Evolutionary conservation across 2,888 invertebrate species (phyloP).

Genomic region (Erebia epiphron): DNA sequence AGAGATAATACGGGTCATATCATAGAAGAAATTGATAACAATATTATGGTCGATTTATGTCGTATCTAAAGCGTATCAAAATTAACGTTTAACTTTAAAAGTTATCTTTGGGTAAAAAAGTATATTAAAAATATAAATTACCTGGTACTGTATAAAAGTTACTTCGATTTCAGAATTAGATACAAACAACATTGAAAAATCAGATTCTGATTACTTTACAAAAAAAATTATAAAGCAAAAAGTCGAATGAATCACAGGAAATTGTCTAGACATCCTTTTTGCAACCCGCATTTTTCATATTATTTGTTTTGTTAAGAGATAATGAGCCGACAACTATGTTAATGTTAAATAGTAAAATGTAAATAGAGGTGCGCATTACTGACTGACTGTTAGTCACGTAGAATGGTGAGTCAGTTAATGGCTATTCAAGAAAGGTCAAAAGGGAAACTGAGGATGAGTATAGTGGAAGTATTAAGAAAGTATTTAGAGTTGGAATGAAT

Average conservation of each 20-base stretch:
- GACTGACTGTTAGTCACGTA: neutral
- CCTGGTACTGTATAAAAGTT: neutral
- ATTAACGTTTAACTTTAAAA: no score
- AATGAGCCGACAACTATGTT: slow-evolving; percentile 16
- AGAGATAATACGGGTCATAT: slow-evolving; percentile 16
- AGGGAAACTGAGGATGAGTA: neutral
- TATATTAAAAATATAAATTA: neutral
- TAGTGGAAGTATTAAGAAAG: neutral
- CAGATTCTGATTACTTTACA: neutral
- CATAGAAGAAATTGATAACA: slow-evolving; percentile 7
- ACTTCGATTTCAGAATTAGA: neutral
- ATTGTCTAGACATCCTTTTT: slow-evolving; percentile 27
- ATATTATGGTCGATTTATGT: neutral
- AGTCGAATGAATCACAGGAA: slow-evolving; percentile 32
- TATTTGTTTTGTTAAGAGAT: slow-evolving; percentile 24
- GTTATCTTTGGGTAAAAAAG: neutral
- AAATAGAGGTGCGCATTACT: slow-evolving; percentile 8
- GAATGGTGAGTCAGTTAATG: slow-evolving; percentile 3
- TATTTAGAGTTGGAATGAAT: neutral
- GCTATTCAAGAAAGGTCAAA: neutral
- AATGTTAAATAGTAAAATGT: slow-evolving; percentile 14
- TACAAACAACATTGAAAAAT: neutral
- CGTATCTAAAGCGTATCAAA: no score
- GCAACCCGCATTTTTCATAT: slow-evolving; percentile 19
- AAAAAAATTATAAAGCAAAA: neutral